Evolutionary conservation across 2,113 vertebrate species (phyloP).

Genomic region (Erythrocercus mccallii): DNA sequence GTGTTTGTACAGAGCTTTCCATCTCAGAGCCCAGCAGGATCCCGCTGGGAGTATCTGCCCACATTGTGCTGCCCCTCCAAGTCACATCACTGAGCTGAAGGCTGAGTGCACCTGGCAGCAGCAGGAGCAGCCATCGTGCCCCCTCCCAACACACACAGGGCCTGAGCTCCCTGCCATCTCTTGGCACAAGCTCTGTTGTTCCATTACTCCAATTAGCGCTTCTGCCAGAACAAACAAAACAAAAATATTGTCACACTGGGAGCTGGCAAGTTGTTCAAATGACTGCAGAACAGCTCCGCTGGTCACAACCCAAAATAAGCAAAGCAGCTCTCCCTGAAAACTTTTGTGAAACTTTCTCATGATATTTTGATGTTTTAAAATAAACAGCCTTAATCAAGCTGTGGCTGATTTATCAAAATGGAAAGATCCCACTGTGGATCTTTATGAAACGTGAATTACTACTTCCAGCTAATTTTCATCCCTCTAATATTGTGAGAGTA

Average conservation of each 20-base stretch:
- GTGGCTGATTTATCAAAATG: background rate
- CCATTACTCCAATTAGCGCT: background rate
- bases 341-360: background rate
- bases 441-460: background rate
- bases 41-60: background rate
- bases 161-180: background rate
- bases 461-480: background rate
- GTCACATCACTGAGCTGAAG: background rate
- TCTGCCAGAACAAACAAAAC: constrained; percentile 1
- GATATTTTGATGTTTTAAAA: background rate
- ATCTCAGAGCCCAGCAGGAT: background rate
- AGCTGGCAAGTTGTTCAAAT: background rate
- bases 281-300: background rate
- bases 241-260: background rate
- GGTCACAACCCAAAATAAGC: background rate
- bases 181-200: background rate
- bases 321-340: background rate
- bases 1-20: background rate
- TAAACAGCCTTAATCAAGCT: background rate
- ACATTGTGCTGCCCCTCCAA: background rate
- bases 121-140: background rate
- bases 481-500: background rate
- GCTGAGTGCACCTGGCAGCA: background rate
- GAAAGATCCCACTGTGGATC: background rate
- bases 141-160: background rate